phyloP scores from a whole-genome alignment of 2,888 invertebrate species.

The Coenonympha arcania region DNA sequence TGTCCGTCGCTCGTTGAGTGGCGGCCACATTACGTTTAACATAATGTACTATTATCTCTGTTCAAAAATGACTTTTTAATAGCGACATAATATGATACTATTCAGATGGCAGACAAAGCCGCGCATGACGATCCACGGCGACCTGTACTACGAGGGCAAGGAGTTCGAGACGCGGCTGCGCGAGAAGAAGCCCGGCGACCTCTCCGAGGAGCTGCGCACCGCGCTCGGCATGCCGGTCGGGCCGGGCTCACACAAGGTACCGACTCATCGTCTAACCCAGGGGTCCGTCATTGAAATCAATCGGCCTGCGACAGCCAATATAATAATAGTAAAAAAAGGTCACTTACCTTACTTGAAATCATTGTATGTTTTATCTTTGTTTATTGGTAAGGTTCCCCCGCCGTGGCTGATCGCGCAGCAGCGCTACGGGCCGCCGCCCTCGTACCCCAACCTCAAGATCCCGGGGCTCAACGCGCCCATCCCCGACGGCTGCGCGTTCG shows the following conservation, averaged over 20 bases:
- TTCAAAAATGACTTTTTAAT: too few species aligned
- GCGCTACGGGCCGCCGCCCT: constrained; percentile 98
- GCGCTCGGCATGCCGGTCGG: constrained; percentile 99
- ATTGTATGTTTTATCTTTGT: background rate
- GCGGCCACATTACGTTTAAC: too few species aligned
- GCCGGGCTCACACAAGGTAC: constrained; percentile 90
- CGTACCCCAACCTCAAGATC: constrained; percentile 98
- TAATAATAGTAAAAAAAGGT: too few species aligned
- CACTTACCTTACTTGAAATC: too few species aligned
- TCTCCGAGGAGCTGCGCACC: constrained; percentile 95
- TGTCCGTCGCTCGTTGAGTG: too few species aligned
- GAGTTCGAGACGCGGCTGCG: constrained; percentile 98
- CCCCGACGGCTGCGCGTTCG: constrained; percentile 97
- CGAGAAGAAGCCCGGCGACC: constrained; percentile 98
- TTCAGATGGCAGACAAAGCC: constrained; percentile 98
- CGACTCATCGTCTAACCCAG: too few species aligned
- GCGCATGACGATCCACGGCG: constrained; percentile 98
- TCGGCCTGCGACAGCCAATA: too few species aligned
- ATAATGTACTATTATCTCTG: too few species aligned
- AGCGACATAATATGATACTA: background rate
- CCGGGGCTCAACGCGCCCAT: constrained; percentile 98
- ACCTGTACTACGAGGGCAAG: constrained; percentile 98
- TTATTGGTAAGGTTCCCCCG: constrained; percentile 79
- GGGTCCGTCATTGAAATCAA: too few species aligned
- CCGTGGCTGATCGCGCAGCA: constrained; percentile 99